Evolutionary conservation across 2,113 vertebrate species (phyloP), one percentile per base, ranked within the genome.

Genomic region (Pongo pygmaeus): DNA sequence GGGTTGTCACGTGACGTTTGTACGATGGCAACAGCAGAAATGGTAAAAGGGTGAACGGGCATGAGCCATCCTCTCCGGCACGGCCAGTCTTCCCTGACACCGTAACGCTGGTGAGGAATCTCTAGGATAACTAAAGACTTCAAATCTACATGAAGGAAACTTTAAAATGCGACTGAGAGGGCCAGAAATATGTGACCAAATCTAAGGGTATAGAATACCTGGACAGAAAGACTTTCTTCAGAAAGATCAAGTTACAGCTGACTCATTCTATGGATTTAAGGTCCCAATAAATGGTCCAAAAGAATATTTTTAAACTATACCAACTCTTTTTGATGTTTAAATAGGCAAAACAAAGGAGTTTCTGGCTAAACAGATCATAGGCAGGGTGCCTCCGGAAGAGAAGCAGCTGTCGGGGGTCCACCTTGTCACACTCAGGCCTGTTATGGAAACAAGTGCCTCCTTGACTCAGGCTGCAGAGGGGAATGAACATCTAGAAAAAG

Each of bases 71-170:
- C 12, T 13, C 61, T n/a, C 32, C 7, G 6, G 67, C 30, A 69
- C 67, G 0, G 32, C 67, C 32, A n/a, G 8, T n/a, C 17, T 22
- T 18, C 69, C 16, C 69, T 72, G 14, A 35, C 35, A 38, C 17
- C 1, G 3, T 2, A 4, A 20, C 18, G 0, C 35, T 1, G 3
- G 17, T 22, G 69, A 38, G 32, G 35, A n/a, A 67, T 13, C 8
- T 0, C 69, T 20, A 22, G 69, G 69, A 72, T 9, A 20, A 18
- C 35, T 17, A 7, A 20, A 20, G 17, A 0, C 35, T 8, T 38
- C 8, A 38, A 4, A 72, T 20, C 17, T n/a, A 20, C 8, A 4
- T 10, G n/a, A 22, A 72, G 69, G 35, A 10, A 38, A n/a, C 18
- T 38, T 72, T 10, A 72, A 72, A 38, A 38, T 5, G 18, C 8